Conservation (phyloP, 2,888 invertebrate species). For the Microctonus aethiopoides region DNA sequence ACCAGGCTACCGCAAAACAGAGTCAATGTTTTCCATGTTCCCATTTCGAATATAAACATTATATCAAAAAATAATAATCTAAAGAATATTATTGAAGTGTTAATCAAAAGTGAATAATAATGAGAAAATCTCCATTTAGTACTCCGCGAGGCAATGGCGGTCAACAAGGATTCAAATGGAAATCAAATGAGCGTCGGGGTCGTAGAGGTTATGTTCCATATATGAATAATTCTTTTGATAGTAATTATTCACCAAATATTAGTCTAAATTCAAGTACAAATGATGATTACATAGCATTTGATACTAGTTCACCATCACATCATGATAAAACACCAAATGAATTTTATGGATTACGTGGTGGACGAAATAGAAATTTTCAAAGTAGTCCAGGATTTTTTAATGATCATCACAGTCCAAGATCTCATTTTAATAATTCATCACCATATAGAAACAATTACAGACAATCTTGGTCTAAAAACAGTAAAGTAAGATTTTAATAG, state of each 20-base stretch:
- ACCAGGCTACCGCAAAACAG: too few relatives aligned
- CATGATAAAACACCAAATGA: constrained; percentile 21
- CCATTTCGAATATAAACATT: too few relatives aligned
- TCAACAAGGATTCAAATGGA: constrained; percentile 42
- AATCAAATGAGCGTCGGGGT: constrained; percentile 31
- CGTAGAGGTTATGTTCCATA: constrained; percentile 45
- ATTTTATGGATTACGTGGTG: constrained; percentile 16
- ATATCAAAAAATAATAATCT: too few relatives aligned
- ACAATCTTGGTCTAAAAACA: neutral
- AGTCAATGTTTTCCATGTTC: too few relatives aligned
- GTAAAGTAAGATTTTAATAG: constrained; percentile 39
- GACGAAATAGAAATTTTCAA: constrained; percentile 41
- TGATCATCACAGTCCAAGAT: constrained; percentile 29
- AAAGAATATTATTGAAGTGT: too few relatives aligned
- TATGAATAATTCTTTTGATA: constrained; percentile 34
- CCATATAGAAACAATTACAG: neutral
- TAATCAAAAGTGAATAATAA: too few relatives aligned
- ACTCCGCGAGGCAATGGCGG: constrained; percentile 46
- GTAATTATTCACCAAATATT: constrained; percentile 36
- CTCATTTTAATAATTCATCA: constrained; percentile 10
- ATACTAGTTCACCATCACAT: constrained; percentile 42
- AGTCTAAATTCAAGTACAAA: constrained; percentile 26
- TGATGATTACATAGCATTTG: constrained; percentile 52
- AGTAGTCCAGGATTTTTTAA: constrained; percentile 44
- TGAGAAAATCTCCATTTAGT: constrained; percentile 57